Percentiles rank a stretch among this genome's conserved stretches.
Conservation (phyloP, 2,888 invertebrate genomes). For the Helobdella robusta region DNA sequence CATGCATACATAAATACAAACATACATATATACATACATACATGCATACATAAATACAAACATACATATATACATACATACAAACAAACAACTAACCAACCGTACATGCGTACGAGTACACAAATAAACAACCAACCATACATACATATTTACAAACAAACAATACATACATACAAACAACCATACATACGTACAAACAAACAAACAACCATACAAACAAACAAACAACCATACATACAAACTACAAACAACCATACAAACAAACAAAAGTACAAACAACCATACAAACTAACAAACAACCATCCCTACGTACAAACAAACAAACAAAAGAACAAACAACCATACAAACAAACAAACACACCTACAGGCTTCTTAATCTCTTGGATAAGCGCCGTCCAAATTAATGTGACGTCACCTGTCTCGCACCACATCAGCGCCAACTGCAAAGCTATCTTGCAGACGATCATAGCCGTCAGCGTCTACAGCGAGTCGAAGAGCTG, state of each 20-base stretch:
- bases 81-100: no score
- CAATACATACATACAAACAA: neutral
- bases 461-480: constrained; percentile 45
- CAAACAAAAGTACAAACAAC: no score
- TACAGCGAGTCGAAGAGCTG: constrained; percentile 42
- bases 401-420: constrained; percentile 47
- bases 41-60: neutral
- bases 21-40: neutral
- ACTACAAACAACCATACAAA: no score
- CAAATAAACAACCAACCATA: no score
- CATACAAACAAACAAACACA: neutral
- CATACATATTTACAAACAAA: neutral
- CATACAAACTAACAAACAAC: no score
- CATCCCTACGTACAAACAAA: neutral
- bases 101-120: no score
- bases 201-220: no score
- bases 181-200: neutral
- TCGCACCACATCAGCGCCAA: constrained; percentile 49
- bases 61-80: neutral
- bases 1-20: no score
- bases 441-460: constrained; percentile 47
- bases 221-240: no score
- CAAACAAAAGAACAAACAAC: no score
- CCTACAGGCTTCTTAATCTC: constrained; percentile 37
- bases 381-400: constrained; percentile 47